phyloP scores from a whole-genome alignment of 2,113 vertebrate species.

The Dromiciops gliroides region DNA sequence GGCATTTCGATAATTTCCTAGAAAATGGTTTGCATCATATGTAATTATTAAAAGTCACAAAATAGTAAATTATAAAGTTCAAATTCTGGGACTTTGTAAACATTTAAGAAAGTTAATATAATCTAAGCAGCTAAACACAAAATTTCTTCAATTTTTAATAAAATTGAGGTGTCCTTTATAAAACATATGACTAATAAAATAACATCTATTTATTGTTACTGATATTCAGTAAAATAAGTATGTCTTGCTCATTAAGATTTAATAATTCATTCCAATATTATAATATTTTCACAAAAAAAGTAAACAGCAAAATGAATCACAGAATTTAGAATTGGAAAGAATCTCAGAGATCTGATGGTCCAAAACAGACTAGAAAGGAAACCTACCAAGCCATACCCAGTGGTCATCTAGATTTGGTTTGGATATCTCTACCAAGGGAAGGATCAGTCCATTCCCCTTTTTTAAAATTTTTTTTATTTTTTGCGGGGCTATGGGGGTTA shows the following conservation, averaged over 20 bases:
- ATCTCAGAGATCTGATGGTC: background rate
- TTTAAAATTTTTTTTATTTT: too few relatives aligned
- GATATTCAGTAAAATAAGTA: background rate
- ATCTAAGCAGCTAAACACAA: background rate
- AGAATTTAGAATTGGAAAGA: background rate
- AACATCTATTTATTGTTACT: background rate
- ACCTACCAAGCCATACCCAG: background rate
- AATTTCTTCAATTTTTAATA: background rate
- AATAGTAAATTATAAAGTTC: background rate
- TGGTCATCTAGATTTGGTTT: background rate
- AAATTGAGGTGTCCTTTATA: background rate
- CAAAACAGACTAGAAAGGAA: background rate
- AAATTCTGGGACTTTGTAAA: background rate
- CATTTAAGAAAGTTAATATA: background rate
- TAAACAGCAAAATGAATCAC: background rate
- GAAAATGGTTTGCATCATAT: slow-evolving; percentile 39
- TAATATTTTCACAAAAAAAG: background rate
- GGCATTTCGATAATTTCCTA: slow-evolving; percentile 98
- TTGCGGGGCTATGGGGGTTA: too few relatives aligned
- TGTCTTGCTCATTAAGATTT: background rate
- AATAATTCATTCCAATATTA: background rate
- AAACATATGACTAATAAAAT: background rate
- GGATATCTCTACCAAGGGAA: background rate
- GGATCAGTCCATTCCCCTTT: background rate
- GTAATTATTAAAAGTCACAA: background rate